These are phyloP conservation scores for Eilema sororculum DNA, from an alignment of 2,888 invertebrate species.

Conservation along the genomic window DNA sequence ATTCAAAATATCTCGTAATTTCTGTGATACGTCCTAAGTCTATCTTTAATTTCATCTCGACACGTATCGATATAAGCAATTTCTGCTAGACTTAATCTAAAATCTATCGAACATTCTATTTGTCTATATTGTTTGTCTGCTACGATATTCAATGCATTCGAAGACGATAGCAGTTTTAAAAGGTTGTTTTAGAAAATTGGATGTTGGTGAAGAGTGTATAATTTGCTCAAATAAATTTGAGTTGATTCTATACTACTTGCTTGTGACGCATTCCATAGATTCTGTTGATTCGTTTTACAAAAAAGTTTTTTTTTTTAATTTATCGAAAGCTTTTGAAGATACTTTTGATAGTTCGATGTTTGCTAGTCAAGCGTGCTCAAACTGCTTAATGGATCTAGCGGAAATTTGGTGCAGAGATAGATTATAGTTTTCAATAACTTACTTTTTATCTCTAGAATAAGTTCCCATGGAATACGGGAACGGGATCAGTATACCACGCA, in stretches of 20 bases:
- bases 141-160: constrained; percentile 12
- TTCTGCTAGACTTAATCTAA: constrained; percentile 22
- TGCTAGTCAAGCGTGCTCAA: too few relatives aligned
- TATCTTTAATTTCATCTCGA: constrained; percentile 15
- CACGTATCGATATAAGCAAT: constrained; percentile 15
- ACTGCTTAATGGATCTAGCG: too few relatives aligned
- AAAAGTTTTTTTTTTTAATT: too few relatives aligned
- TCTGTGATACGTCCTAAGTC: constrained; percentile 5
- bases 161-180: constrained; percentile 8
- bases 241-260: not conserved
- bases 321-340: too few relatives aligned
- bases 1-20: not conserved
- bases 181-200: constrained; percentile 13
- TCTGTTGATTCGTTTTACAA: not conserved
- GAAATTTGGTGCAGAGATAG: too few relatives aligned
- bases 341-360: too few relatives aligned
- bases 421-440: too few relatives aligned
- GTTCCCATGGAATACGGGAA: too few relatives aligned
- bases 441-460: too few relatives aligned
- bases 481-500: too few relatives aligned
- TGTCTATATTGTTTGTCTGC: constrained; percentile 15
- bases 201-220: not conserved
- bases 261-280: not conserved
- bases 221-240: not conserved
- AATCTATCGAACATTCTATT: constrained; percentile 24